A percentile compares a stretch with the other conserved stretches of the same genome.
Conservation (phyloP, 2,888 invertebrate species). For the Mythimna albipuncta region DNA sequence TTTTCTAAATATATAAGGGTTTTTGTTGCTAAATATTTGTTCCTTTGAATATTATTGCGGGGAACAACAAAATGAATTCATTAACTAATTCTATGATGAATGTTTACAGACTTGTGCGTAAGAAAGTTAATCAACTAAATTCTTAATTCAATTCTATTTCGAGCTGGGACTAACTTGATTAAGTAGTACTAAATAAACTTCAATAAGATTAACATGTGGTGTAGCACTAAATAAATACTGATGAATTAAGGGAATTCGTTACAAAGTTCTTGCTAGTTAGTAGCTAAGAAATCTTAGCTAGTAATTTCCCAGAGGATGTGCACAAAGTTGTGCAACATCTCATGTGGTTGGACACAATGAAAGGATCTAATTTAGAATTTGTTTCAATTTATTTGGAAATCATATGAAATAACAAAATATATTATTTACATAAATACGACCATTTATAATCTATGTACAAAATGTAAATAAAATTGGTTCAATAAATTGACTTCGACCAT, state of each 20-base stretch:
- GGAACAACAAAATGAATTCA: slow-evolving; percentile 13
- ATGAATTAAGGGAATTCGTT: slow-evolving; percentile 17
- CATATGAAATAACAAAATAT: neutral
- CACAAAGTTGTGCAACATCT: slow-evolving; percentile 30
- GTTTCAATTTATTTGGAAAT: neutral
- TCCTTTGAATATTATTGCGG: neutral
- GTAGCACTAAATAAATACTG: slow-evolving; percentile 30
- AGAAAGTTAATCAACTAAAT: slow-evolving; percentile 2
- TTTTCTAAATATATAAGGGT: slow-evolving; percentile 26
- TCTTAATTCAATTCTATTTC: slow-evolving; percentile 3
- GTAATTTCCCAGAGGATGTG: slow-evolving; percentile 38
- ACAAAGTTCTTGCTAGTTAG: slow-evolving; percentile 32
- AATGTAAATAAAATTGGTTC: no score
- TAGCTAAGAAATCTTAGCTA: slow-evolving; percentile 21
- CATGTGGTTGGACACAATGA: slow-evolving; percentile 9
- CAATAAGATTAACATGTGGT: neutral
- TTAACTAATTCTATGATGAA: slow-evolving; percentile 24
- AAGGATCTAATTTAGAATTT: slow-evolving; percentile 13
- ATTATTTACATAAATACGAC: no score
- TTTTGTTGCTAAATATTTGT: slow-evolving; percentile 4
- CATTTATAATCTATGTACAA: no score
- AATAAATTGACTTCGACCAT: no score
- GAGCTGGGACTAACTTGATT: neutral
- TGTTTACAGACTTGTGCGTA: slow-evolving; percentile 14
- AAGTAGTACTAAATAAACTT: neutral